Evolutionary conservation across 2,888 invertebrate species (phyloP), one percentile per base, ranked within the genome.

Genomic region (Stratiomys singularior): DNA sequence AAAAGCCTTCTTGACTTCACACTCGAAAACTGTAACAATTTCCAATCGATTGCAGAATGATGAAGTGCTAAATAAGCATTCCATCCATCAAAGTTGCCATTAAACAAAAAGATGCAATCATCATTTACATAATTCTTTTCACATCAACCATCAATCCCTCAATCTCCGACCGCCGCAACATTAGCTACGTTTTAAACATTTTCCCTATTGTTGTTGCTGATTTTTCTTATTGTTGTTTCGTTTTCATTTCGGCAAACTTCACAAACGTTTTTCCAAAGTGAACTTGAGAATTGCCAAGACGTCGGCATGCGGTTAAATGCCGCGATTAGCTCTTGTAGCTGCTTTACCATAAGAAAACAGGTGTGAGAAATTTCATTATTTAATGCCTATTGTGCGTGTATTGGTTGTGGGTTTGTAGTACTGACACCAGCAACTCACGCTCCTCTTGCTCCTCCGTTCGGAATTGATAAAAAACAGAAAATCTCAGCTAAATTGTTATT

Each of bases 401-500:
- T 52, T 52, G 52, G n/a, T 9, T 9, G 52, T 18, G 4, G 52
- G 2, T 13, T 52, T 52, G 52, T 5, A 9, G 37, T 37, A 5
- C 9, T 37, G 5, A 9, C 37, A 37, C 37, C 37, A 37, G 37
- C 9, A 37, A 37, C 37, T 37, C 9, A 37, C 3, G 3, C 37
- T 37, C 37, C 3, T 37, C 52, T 4, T 13, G 52, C 7, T 13
- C 15, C n/a, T 4, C 52, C 7, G 52, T 18, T 52, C 44, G 52
- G 52, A 52, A 52, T 4, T 37, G 37, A 37, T 37, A 37, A 9
- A 37, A 46, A 47, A 47, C 21, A 46, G 18, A 69, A 69, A 69
- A 69, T 69, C 69, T 47, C 37, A 37, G 69, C n/a, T 23, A 69
- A 69, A 69, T 69, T 69, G 69, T 46, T 69, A 30, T 69, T 69